Conservation (phyloP, 2,888 invertebrate genomes). For the Quadroppia sp. region DNA sequence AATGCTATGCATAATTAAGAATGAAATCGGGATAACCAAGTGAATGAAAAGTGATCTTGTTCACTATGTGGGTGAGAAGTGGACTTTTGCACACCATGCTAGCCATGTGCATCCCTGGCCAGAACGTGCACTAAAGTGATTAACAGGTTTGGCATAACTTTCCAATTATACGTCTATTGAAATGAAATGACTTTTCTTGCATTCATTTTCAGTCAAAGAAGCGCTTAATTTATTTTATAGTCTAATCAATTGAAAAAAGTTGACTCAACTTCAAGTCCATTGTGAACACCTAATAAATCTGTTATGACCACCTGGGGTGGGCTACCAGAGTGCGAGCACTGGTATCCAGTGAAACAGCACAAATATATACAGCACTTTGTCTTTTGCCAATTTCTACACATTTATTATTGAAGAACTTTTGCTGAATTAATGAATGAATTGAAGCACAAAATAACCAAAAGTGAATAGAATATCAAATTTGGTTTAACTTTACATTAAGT, state of each 20-base stretch:
- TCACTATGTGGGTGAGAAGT: no score
- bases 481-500: constrained; percentile 23
- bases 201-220: constrained; percentile 10
- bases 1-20: constrained; percentile 32
- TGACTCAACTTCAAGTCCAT: constrained; percentile 24
- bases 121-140: constrained; percentile 29
- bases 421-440: constrained; percentile 31
- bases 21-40: no score
- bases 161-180: constrained; percentile 62
- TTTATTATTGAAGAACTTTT: constrained; percentile 16
- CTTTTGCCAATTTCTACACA: neutral
- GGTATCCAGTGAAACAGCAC: neutral
- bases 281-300: constrained; percentile 22
- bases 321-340: neutral
- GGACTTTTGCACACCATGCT: no score
- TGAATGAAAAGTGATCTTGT: no score
- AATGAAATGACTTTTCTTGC: constrained; percentile 69
- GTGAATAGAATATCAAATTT: constrained; percentile 15
- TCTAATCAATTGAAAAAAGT: constrained; percentile 8
- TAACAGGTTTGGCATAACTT: constrained; percentile 26
- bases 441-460: neutral
- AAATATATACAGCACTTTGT: neutral
- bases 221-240: constrained; percentile 24
- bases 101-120: no score
- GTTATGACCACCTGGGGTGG: constrained; percentile 30